phyloP scores from a whole-genome alignment of 2,888 invertebrate genomes.

The Drosophila pegasa region DNA sequence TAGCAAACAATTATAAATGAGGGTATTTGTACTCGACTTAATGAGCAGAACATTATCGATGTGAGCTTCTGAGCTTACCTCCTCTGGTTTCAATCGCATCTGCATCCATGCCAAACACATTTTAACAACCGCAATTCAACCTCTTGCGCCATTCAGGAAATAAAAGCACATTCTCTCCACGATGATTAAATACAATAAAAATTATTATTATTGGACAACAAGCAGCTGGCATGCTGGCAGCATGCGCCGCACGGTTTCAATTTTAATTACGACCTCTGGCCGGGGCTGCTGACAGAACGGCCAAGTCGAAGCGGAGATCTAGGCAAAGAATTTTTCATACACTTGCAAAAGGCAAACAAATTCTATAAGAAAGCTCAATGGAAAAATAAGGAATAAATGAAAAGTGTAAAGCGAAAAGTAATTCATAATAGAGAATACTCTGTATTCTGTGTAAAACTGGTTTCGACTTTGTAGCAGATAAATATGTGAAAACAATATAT shows the following conservation, averaged over 20 bases:
- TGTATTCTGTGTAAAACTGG: no score
- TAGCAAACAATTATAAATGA: slow-evolving; percentile 12
- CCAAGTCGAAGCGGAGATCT: slow-evolving; percentile 9
- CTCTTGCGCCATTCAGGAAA: slow-evolving; percentile 1
- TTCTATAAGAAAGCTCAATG: not conserved
- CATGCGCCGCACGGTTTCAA: slow-evolving; percentile 19
- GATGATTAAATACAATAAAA: slow-evolving; percentile 23
- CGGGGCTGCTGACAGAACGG: slow-evolving; percentile 9
- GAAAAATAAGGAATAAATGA: not conserved
- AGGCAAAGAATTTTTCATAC: not conserved
- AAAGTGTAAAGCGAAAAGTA: not conserved
- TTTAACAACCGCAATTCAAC: slow-evolving; percentile 49
- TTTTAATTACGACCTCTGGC: slow-evolving; percentile 69
- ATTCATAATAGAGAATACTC: no score
- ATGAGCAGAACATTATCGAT: not conserved
- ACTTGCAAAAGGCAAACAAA: not conserved
- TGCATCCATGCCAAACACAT: slow-evolving; percentile 9
- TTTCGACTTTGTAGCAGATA: no score
- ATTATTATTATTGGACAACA: slow-evolving; percentile 22
- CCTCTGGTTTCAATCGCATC: not conserved
- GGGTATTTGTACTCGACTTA: slow-evolving; percentile 11
- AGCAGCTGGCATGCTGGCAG: slow-evolving; percentile 6
- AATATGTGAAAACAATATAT: no score
- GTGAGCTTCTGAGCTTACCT: not conserved
- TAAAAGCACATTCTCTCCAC: slow-evolving; percentile 8